Evolutionary conservation across 64 coral and sea anemone genomes (phyloP), one percentile per base, ranked within the genome.

Genomic region (Orbicella faveolata): DNA sequence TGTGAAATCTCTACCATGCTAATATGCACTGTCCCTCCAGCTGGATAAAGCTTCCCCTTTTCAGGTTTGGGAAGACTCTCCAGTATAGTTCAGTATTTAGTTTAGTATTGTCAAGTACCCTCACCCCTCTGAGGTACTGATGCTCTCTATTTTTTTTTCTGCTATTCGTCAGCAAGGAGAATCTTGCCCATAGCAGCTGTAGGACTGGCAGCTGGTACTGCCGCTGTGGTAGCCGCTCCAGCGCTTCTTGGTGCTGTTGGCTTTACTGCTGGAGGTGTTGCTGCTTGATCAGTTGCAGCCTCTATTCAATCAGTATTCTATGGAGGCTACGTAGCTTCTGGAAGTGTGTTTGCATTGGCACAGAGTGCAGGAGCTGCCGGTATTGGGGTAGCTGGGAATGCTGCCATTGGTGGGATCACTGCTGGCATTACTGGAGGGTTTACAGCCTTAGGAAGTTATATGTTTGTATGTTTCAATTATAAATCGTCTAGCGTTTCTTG

Each of bases 281-380:
- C 79, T 59, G 79, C 70, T 69, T 89, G 94, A 3, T 95, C 94
- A 36, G 0, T 78, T 0, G 94, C 77, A 76, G 79, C 94, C 41
- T 14, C 36, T 36, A 15, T 92, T 23, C 90, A 91, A 89, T 90
- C 94, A 70, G 35, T 20, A 41, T 0, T 44, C 26, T 91, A 88
- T 48, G 94, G 89, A 13, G 87, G 79, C 12, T 76, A 55, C 63
- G 76, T 90, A 8, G 93, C 88, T 1, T 15, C 94, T 59, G 89
- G 84, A 11, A 75, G 94, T 92, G 34, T 3, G 0, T 61, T 88
- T 66, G 84, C 94, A 23, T 20, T 14, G 9, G 23, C 84, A n/a
- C 94, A 95, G 55, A 88, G 89, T 91, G 89, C 85, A 63, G 94
- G 94, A 1, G 89, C 77, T 4, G 79, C 89, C n/a, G 94, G 94